These are phyloP conservation scores for Sprattus sprattus DNA, from an alignment of 2,113 vertebrate genomes.

Conservation along the genomic window DNA sequence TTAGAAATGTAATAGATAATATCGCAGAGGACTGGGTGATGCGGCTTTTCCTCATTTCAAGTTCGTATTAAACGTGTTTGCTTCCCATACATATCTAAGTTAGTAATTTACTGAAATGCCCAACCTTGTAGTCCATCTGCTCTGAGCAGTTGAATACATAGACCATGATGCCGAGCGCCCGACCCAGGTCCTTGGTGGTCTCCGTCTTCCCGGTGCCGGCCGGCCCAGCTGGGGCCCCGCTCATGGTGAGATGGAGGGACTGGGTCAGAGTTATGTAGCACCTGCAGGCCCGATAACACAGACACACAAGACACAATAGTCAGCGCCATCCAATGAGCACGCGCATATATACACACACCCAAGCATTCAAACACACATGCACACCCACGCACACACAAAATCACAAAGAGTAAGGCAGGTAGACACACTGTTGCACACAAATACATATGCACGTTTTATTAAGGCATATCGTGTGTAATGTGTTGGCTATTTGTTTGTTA, in stretches of 20 bases:
- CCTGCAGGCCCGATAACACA: conserved; percentile 60
- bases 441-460: too few species aligned
- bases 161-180: conserved; percentile 92
- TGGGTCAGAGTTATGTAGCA: conserved; percentile 97
- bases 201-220: conserved; percentile 96
- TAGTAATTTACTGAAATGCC: not conserved
- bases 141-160: conserved; percentile 98
- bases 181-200: conserved; percentile 93
- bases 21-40: not conserved
- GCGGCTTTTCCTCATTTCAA: not conserved
- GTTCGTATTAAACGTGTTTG: not conserved
- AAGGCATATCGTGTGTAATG: too few species aligned
- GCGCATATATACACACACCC: not conserved
- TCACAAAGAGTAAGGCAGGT: too few species aligned
- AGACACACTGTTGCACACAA: too few species aligned
- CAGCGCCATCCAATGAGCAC: not conserved
- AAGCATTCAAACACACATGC: not conserved
- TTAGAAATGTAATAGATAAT: not conserved
- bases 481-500: too few species aligned
- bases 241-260: conserved; percentile 93
- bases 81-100: not conserved
- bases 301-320: not conserved
- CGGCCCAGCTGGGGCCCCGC: conserved; percentile 87
- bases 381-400: not conserved
- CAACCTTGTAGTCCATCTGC: conserved; percentile 98